phyloP scores from a whole-genome alignment of 2,113 vertebrate species.

The Phalacrocorax aristotelis region DNA sequence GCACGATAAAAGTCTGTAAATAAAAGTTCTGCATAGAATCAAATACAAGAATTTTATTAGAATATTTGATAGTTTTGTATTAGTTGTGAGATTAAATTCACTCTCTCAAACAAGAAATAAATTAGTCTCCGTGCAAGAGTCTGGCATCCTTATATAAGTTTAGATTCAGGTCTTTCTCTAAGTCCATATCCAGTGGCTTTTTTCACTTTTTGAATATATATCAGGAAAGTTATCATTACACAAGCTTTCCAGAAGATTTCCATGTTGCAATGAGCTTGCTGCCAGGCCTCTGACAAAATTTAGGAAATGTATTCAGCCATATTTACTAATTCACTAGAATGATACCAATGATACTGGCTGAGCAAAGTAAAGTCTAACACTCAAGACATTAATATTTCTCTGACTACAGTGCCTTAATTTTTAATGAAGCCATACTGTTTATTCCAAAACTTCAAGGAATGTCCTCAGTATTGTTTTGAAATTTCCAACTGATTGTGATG shows the following conservation, averaged over 20 bases:
- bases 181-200: not conserved
- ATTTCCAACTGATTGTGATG: not conserved
- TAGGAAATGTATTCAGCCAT: not conserved
- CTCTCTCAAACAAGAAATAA: not conserved
- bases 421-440: not conserved
- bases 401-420: not conserved
- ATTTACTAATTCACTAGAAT: not conserved
- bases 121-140: not conserved
- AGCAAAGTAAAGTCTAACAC: not conserved
- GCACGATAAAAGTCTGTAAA: not conserved
- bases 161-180: not conserved
- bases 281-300: not conserved
- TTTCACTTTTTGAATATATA: not conserved
- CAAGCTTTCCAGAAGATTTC: not conserved
- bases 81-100: not conserved
- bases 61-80: not conserved
- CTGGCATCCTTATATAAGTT: not conserved
- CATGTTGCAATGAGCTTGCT: not conserved
- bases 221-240: not conserved
- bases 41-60: not conserved
- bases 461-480: not conserved
- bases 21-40: not conserved
- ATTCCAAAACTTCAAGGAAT: constrained; percentile 1
- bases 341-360: not conserved
- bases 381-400: not conserved